phyloP scores from a whole-genome alignment of 2,888 invertebrate genomes.

The Taphrorychus bicolor region DNA sequence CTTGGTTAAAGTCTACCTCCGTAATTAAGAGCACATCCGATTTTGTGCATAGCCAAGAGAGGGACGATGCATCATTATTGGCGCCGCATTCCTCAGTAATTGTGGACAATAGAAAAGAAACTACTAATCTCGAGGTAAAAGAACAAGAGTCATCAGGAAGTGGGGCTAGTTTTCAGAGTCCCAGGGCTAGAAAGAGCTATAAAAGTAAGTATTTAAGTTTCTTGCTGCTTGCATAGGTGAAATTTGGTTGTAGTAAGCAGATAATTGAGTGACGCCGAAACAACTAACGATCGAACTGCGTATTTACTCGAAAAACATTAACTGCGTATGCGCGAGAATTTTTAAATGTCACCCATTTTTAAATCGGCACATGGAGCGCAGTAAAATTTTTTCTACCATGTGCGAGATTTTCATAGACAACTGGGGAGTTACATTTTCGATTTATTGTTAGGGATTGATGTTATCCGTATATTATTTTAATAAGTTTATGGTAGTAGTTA shows the following conservation, averaged over 20 bases:
- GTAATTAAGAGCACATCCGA: slow-evolving; percentile 12
- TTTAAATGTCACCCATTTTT: too few relatives aligned
- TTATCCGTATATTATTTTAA: background rate
- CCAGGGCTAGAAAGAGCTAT: slow-evolving; percentile 50
- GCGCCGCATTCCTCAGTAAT: background rate
- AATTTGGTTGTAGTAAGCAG: too few relatives aligned
- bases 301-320: too few relatives aligned
- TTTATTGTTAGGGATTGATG: too few relatives aligned
- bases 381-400: too few relatives aligned
- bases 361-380: too few relatives aligned
- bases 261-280: too few relatives aligned
- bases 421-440: too few relatives aligned
- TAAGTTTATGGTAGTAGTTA: background rate
- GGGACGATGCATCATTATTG: background rate
- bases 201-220: slow-evolving; percentile 45
- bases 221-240: background rate
- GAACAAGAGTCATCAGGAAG: background rate
- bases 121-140: background rate
- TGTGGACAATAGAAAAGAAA: background rate
- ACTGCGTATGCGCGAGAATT: too few relatives aligned
- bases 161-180: slow-evolving; percentile 41
- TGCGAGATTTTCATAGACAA: too few relatives aligned
- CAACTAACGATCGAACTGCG: too few relatives aligned
- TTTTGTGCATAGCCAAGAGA: background rate
- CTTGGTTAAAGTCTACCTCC: background rate